Conservation (phyloP, 2,888 invertebrate genomes). For the Mythimna ferrago region DNA sequence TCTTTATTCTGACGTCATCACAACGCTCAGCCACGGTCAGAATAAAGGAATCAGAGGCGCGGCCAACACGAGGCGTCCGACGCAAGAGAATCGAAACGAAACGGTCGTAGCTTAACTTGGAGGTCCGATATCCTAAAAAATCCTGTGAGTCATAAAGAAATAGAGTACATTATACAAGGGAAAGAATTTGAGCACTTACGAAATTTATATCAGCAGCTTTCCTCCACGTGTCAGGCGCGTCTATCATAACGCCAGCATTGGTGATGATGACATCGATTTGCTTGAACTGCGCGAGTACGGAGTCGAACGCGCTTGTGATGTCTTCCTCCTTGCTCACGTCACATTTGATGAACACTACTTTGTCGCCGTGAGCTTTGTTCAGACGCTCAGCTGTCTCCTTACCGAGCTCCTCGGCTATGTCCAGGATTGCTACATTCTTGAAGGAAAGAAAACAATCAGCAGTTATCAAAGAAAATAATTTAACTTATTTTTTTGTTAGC, state of each 20-base stretch:
- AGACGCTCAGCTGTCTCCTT: constrained; percentile 65
- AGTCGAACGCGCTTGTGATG: constrained; percentile 67
- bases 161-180: too few species aligned
- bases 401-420: constrained; percentile 71
- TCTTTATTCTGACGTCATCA: too few species aligned
- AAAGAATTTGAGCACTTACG: neutral
- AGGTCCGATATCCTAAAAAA: too few species aligned
- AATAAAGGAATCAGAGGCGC: too few species aligned
- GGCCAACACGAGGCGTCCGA: too few species aligned
- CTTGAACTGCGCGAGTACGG: constrained; percentile 66
- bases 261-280: constrained; percentile 76
- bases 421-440: constrained; percentile 70
- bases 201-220: constrained; percentile 74
- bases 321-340: constrained; percentile 73
- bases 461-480: neutral
- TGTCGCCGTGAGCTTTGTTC: constrained; percentile 65
- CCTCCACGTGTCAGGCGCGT: constrained; percentile 69
- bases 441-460: neutral
- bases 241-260: constrained; percentile 78
- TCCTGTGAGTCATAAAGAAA: too few species aligned
- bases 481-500: too few species aligned
- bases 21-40: too few species aligned
- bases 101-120: too few species aligned
- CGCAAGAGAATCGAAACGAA: too few species aligned
- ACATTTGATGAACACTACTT: constrained; percentile 73